phyloP scores from a whole-genome alignment of 2,113 vertebrate genomes.

The Haemorhous mexicanus region DNA sequence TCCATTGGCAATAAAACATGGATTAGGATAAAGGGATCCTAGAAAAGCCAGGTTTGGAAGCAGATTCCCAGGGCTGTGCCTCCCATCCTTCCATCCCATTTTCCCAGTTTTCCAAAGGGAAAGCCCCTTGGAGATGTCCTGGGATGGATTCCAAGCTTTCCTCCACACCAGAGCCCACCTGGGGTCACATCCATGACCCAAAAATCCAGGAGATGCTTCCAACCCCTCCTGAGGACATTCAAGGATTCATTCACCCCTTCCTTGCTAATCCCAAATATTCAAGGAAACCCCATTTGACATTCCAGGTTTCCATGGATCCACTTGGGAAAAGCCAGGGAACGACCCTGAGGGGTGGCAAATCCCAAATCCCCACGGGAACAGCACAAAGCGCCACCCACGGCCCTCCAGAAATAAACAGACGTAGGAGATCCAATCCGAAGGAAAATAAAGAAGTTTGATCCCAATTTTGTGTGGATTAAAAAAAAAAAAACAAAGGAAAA shows the following conservation, averaged over 20 bases:
- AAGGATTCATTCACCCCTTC: not conserved
- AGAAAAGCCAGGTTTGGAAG: not conserved
- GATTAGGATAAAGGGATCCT: not conserved
- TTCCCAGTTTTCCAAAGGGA: not conserved
- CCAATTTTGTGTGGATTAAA: not conserved
- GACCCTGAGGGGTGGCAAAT: not conserved
- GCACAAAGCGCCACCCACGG: constrained; percentile 56
- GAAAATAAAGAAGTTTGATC: constrained; percentile 38
- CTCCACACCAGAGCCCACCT: not conserved
- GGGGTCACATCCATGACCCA: rapidly evolving
- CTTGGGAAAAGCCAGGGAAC: not conserved
- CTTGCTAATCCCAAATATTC: not conserved
- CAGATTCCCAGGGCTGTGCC: rapidly evolving
- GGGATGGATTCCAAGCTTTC: not conserved
- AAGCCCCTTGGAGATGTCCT: not conserved
- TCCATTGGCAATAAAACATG: not conserved
- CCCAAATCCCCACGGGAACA: not conserved
- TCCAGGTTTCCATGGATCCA: not conserved
- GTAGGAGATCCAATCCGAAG: constrained; percentile 61
- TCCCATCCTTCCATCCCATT: not conserved
- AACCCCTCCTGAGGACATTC: rapidly evolving
- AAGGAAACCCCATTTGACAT: not conserved
- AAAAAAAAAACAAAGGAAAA: not conserved
- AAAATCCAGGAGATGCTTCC: not conserved
- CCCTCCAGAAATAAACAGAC: constrained; percentile 69